Evolutionary conservation across 1,140 invertebrate species (phyloP).

Genomic region (Drosophila ohnishii): DNA sequence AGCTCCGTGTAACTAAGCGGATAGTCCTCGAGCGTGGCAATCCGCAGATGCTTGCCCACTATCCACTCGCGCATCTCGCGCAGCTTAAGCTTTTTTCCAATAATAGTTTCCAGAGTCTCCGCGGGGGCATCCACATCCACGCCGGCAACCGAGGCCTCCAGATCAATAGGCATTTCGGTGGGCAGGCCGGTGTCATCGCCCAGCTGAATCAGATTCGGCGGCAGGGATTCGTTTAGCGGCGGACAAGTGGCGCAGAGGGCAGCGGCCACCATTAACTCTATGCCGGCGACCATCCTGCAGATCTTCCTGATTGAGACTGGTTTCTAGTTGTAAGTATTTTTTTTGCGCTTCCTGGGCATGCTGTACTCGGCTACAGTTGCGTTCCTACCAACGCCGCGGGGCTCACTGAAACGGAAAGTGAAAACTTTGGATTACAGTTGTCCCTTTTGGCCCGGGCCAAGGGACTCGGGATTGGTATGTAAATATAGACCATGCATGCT

Average conservation of each 20-base stretch:
- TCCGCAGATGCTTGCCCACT: slow-evolving; percentile 70
- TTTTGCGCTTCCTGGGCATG: slow-evolving; percentile 46
- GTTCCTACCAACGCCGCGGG: slow-evolving; percentile 38
- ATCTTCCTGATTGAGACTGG: slow-evolving; percentile 1
- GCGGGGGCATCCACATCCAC: slow-evolving; percentile 40
- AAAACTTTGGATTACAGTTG: slow-evolving; percentile 29
- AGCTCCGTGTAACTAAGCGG: slow-evolving; percentile 85
- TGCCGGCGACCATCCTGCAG: slow-evolving; percentile 62
- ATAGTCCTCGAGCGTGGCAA: slow-evolving; percentile 84
- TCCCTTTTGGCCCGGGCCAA: slow-evolving; percentile 2
- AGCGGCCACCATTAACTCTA: slow-evolving; percentile 72
- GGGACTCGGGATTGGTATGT: slow-evolving; percentile 36
- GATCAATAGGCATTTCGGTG: slow-evolving; percentile 40
- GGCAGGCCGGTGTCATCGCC: slow-evolving; percentile 21
- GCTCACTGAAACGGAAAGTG: slow-evolving; percentile 54
- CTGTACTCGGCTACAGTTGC: slow-evolving; percentile 35
- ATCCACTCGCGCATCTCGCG: slow-evolving; percentile 63
- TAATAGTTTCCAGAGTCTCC: slow-evolving; percentile 58
- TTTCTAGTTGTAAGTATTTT: slow-evolving; percentile 3
- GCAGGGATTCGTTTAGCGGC: slow-evolving; percentile 42
- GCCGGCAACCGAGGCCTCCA: slow-evolving; percentile 13
- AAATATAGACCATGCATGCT: slow-evolving; percentile 62
- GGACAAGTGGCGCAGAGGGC: slow-evolving; percentile 68
- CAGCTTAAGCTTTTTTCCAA: slow-evolving; percentile 55
- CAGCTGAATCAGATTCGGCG: slow-evolving; percentile 43